A percentile compares a stretch with the other conserved stretches of the same genome.
Evolutionary conservation across 2,113 vertebrate genomes (phyloP).

Genomic region (Grammomys surdaster): DNA sequence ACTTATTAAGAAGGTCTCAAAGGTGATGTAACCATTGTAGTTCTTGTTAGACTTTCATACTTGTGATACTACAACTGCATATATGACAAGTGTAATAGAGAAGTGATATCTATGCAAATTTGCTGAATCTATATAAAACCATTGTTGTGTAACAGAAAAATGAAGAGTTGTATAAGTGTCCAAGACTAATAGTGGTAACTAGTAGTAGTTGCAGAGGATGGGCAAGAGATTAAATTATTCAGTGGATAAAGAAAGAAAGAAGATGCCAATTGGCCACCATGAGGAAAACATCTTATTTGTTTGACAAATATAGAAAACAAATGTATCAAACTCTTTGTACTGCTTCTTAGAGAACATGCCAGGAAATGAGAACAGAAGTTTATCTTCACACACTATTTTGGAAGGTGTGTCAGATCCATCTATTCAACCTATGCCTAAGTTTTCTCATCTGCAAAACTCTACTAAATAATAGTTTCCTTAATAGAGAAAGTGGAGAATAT

Average conservation of each 20-base stretch:
- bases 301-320: background rate
- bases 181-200: background rate
- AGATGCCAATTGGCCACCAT: rapidly evolving
- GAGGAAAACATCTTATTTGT: background rate
- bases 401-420: background rate
- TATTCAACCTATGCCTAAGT: background rate
- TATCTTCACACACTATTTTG: background rate
- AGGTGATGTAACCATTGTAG: background rate
- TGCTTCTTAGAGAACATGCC: background rate
- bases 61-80: background rate
- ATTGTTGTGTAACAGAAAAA: background rate
- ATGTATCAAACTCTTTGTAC: background rate
- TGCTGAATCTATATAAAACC: background rate
- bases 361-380: background rate
- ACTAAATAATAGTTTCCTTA: background rate
- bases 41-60: background rate
- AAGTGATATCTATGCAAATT: background rate
- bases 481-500: background rate
- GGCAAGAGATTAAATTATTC: background rate
- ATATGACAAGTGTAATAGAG: background rate
- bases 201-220: background rate
- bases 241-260: background rate
- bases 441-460: background rate
- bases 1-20: background rate
- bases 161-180: background rate